Evolutionary conservation across 1,140 invertebrate genomes (phyloP), one percentile per base, ranked within the genome.

Genomic region (Sesamia nonagrioides): DNA sequence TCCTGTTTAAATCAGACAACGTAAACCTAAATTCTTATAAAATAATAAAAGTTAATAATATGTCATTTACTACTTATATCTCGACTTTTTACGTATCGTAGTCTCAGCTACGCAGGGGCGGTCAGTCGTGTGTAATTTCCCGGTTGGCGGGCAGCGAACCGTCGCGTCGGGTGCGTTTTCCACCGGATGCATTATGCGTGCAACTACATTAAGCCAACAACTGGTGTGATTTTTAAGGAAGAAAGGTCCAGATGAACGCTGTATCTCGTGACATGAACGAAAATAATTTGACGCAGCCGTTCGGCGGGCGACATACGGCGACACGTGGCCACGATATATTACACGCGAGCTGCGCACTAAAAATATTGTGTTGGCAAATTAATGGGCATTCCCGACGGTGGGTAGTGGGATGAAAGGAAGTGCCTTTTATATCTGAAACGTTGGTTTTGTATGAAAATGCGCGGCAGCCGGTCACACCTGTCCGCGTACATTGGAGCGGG

Each of bases 311-410:
- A 95, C 93, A 94, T 93, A 94, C 91, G 93, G 92, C 84, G 92
- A 93, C 93, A 95, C 92, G 93, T 95, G 93, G 89, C 84, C 88
- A 89, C 93, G 93, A 95, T 95, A 95, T 95, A 95, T 95, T 95
- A 95, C 93, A 93, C 89, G 90, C 92, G 91, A 91, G 91, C 89
- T 89, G 92, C 87, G 91, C 86, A 94, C 93, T 95, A 95, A 95
- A 95, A 95, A 95, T 95, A 95, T 95, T 95, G 92, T 95, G 92
- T 93, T 95, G 92, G 93, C 93, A 95, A 95, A 94, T 95, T 95
- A 95, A 94, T 95, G 93, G 92, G 93, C 93, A 95, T 95, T 95
- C 93, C 87, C 91, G 89, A 90, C 90, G 86, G 90, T 94, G 88
- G 93, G 90, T 90, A 84, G 91, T 91, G 93, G 93, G 92, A 94